phyloP scores from a whole-genome alignment of 2,797 vertebrate genomes.

The Xiphophorus birchmanni region DNA sequence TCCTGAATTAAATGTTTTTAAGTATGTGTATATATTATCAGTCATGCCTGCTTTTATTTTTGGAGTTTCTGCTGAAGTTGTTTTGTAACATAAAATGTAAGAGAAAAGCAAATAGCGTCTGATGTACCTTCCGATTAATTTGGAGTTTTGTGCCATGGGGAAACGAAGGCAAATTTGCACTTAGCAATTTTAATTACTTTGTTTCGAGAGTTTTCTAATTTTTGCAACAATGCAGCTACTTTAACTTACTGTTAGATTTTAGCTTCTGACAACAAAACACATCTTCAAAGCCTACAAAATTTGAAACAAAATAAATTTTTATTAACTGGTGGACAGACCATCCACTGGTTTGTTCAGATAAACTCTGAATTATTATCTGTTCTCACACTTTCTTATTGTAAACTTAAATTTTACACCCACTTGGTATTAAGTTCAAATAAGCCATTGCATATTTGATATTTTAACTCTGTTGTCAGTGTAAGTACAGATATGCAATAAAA shows the following conservation, averaged over 20 bases:
- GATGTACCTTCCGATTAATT: not conserved
- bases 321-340: not conserved
- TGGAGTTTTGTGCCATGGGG: not conserved
- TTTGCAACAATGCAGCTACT: not conserved
- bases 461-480: not conserved
- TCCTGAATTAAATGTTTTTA: not conserved
- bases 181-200: not conserved
- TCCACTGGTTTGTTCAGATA: not conserved
- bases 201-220: not conserved
- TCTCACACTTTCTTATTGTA: not conserved
- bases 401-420: not conserved
- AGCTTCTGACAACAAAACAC: not conserved
- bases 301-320: not conserved
- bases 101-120: not conserved
- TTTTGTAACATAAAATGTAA: slow-evolving; percentile 1
- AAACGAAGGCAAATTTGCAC: not conserved
- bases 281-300: not conserved
- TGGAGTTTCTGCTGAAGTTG: not conserved
- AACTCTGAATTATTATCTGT: not conserved
- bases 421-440: not conserved
- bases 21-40: not conserved
- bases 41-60: not conserved
- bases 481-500: not conserved
- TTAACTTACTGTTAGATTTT: not conserved
- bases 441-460: not conserved